These are phyloP conservation scores for Globodera rostochiensis DNA, from an alignment of 1,140 invertebrate species.

Conservation along the genomic window DNA sequence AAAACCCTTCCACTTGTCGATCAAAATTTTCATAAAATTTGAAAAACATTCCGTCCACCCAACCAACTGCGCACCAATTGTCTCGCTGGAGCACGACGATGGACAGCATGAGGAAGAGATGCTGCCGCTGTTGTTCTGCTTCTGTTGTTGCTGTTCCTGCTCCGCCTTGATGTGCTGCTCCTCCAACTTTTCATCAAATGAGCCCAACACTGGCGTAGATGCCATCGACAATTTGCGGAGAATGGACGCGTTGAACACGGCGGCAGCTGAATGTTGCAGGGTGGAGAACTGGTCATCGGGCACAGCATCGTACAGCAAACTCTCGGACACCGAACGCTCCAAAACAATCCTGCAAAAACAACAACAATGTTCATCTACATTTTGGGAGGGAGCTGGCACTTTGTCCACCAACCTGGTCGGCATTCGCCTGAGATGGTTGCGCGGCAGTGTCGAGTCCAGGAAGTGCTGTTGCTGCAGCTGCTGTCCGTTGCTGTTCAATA, in stretches of 20 bases:
- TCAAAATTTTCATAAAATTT: no score
- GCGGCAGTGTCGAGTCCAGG: neutral
- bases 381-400: neutral
- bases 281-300: slow-evolving; percentile 1
- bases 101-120: neutral
- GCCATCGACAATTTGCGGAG: neutral
- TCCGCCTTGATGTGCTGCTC: neutral
- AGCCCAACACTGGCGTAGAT: neutral
- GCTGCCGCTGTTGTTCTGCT: neutral
- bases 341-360: neutral
- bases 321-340: slow-evolving; percentile 8
- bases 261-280: neutral
- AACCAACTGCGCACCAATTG: neutral
- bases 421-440: neutral
- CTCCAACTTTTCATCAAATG: slow-evolving; percentile 13
- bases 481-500: neutral
- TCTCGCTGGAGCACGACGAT: slow-evolving; percentile 8
- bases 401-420: neutral
- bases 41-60: no score
- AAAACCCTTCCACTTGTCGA: neutral
- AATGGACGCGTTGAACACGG: slow-evolving; percentile 4
- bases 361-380: neutral
- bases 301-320: neutral
- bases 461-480: neutral
- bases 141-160: neutral